Conservation (phyloP, 2,797 vertebrate genomes). For the Syngnathus rostellatus region DNA sequence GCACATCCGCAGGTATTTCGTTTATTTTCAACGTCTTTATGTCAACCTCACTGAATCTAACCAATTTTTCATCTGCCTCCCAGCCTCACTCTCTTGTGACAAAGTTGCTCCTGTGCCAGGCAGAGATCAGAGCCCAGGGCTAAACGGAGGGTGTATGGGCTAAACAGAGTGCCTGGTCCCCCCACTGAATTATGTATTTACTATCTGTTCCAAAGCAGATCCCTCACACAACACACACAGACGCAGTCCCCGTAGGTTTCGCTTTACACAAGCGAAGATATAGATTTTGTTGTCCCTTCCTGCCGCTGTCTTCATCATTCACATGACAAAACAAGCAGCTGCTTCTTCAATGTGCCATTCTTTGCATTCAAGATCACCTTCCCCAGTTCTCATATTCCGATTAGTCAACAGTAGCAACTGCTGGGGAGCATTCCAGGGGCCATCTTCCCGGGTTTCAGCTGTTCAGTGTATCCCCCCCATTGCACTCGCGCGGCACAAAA, state of each 20-base stretch:
- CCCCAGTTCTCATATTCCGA: constrained; percentile 95
- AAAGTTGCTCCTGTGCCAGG: constrained; percentile 49
- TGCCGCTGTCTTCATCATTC: constrained; percentile 76
- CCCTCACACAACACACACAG: constrained; percentile 45
- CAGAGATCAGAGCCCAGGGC: constrained; percentile 50
- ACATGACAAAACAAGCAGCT: constrained; percentile 95
- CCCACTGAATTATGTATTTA: constrained; percentile 61
- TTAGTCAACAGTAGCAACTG: constrained; percentile 99
- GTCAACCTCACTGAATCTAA: constrained; percentile 24
- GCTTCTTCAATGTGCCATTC: constrained; percentile 95
- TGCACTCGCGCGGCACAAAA: constrained; percentile 83
- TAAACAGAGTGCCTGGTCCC: constrained; percentile 37
- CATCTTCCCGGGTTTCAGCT: constrained; percentile 96
- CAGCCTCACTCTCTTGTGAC: constrained; percentile 36
- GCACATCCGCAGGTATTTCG: neutral
- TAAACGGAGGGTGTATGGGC: constrained; percentile 53
- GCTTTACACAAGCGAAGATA: constrained; percentile 62
- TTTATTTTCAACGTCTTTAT: constrained; percentile 4
- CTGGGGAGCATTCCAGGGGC: constrained; percentile 89
- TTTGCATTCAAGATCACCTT: constrained; percentile 96
- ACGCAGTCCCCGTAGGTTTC: constrained; percentile 49
- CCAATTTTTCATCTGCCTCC: constrained; percentile 31
- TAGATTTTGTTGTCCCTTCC: constrained; percentile 62
- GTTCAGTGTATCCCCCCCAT: constrained; percentile 74
- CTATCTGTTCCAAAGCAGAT: constrained; percentile 58